phyloP scores from a whole-genome alignment of 1,140 invertebrate genomes.

The Lethocerus indicus region DNA sequence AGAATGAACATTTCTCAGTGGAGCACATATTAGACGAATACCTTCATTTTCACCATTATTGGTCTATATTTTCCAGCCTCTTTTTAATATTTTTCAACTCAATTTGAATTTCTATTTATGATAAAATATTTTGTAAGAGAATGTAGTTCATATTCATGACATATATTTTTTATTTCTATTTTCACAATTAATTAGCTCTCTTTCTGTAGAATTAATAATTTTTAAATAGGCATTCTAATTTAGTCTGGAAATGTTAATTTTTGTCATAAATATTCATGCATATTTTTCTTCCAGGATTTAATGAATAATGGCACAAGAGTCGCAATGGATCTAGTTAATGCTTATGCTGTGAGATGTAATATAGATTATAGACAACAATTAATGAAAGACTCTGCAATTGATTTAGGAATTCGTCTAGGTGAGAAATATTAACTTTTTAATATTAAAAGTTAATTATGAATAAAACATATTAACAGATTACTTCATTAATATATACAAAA shows the following conservation, averaged over 20 bases:
- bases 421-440: constrained; percentile 6
- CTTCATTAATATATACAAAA: neutral
- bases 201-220: too few relatives aligned
- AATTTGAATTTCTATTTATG: neutral
- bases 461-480: neutral
- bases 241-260: too few relatives aligned
- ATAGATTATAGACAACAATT: constrained; percentile 1
- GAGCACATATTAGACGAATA: too few relatives aligned
- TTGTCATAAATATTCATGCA: too few relatives aligned
- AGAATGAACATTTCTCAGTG: too few relatives aligned
- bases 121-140: too few relatives aligned
- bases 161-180: neutral
- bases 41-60: too few relatives aligned
- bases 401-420: constrained; percentile 37
- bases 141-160: neutral
- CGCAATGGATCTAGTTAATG: constrained; percentile 28
- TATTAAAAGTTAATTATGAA: neutral
- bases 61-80: too few relatives aligned
- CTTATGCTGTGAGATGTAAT: constrained; percentile 22
- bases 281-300: constrained; percentile 20
- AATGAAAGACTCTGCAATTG: constrained; percentile 23
- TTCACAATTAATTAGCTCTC: too few relatives aligned
- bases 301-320: constrained; percentile 41
- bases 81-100: neutral
- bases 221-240: too few relatives aligned